Evolutionary conservation across 2,113 vertebrate genomes (phyloP).

Genomic region (Nothocercus nigrocapillus): DNA sequence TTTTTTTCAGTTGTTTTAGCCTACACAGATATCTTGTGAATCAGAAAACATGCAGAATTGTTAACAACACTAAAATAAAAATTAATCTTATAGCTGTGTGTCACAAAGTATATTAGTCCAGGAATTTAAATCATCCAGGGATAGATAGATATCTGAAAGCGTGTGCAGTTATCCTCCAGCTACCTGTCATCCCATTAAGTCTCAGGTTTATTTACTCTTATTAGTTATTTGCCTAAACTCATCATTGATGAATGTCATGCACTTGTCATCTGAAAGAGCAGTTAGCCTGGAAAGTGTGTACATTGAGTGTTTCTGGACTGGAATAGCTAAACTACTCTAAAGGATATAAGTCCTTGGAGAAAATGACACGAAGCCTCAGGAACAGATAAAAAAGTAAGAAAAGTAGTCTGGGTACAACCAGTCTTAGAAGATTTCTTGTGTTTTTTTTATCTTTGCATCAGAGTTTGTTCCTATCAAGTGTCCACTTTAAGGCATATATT

Average conservation of each 20-base stretch:
- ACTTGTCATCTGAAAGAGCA: background rate
- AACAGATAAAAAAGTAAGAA: background rate
- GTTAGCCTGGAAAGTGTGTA: background rate
- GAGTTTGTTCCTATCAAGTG: background rate
- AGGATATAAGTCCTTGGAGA: background rate
- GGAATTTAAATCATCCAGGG: background rate
- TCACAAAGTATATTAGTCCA: background rate
- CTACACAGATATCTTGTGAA: background rate
- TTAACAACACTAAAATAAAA: background rate
- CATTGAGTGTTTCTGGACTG: background rate
- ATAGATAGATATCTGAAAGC: background rate
- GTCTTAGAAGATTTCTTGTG: background rate
- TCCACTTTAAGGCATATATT: background rate
- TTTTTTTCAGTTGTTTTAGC: background rate
- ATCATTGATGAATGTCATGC: background rate
- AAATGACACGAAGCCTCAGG: background rate
- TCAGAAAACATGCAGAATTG: background rate
- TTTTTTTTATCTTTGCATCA: background rate
- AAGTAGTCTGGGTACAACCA: background rate
- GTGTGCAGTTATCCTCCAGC: background rate
- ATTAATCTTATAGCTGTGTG: background rate
- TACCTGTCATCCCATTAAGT: background rate
- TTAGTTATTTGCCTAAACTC: background rate
- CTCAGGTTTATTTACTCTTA: background rate
- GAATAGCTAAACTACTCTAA: background rate